Conservation (phyloP, 2,113 vertebrate species). For the Ophthalmotilapia sp. region DNA sequence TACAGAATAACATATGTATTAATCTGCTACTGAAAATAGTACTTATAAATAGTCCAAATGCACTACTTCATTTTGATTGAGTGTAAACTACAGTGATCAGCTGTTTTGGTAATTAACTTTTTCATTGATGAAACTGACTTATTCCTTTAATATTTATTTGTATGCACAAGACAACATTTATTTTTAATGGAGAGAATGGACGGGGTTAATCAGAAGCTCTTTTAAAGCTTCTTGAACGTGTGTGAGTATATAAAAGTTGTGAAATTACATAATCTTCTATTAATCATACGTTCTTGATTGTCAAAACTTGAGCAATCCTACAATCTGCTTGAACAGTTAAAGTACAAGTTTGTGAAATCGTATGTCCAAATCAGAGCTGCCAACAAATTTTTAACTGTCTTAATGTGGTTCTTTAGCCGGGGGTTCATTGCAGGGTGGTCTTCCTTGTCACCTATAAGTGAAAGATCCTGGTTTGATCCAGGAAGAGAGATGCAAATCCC, state of each 20-base stretch:
- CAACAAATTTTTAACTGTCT: background rate
- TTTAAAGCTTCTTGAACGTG: background rate
- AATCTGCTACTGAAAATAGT: background rate
- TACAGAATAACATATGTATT: background rate
- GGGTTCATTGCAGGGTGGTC: background rate
- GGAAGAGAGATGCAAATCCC: background rate
- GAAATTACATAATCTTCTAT: background rate
- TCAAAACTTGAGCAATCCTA: background rate
- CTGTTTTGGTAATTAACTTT: background rate
- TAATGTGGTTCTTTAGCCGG: background rate
- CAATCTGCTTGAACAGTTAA: background rate
- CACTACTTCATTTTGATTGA: background rate
- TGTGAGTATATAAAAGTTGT: background rate
- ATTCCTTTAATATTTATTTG: background rate
- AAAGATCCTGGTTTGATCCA: background rate
- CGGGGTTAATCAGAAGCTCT: accelerated
- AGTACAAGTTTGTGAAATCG: background rate
- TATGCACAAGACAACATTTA: background rate
- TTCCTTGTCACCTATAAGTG: background rate
- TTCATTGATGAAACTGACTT: background rate
- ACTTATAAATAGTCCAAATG: background rate
- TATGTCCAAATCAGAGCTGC: background rate
- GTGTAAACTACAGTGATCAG: background rate
- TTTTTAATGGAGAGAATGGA: background rate
- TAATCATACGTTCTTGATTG: background rate